Evolutionary conservation across 1,140 invertebrate genomes (phyloP), one percentile per base, ranked within the genome.

Genomic region (Caenorhabditis remanei): DNA sequence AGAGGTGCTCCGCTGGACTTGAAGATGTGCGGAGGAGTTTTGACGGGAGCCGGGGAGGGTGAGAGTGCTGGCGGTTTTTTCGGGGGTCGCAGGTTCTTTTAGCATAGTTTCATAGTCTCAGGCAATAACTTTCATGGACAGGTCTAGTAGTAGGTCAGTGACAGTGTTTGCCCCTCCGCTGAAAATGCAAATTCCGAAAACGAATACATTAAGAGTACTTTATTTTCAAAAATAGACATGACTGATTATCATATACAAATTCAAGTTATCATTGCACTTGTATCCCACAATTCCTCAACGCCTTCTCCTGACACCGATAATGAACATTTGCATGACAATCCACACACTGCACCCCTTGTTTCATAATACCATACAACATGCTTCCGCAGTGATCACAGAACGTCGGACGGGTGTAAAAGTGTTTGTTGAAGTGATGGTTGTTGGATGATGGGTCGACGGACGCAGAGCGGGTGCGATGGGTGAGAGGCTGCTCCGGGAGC

Each of bases 341-440:
- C n/a, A 46, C 6, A n/a, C 98, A 99, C 93, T 98, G 96, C 87
- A 98, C 94, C 50, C 98, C 98, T 94, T 99, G 98, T 93, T 95
- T 96, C 91, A 97, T 95, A 88, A 99, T 95, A 19, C 98, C 98
- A 93, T 98, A 99, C 32, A 99, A 95, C 90, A 97, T 93, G n/a
- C 96, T 96, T 85, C 97, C 98, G 94, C 97, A 99, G 93, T 99
- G 97, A 94, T 99, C 97, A 94, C 98, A 99, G 94, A 99, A 99
- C 53, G 98, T 99, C 93, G 98, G 98, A 85, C 96, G 94, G 94
- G 97, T 98, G 94, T 97, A 99, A 91, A 95, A 98, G 94, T 99
- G 97, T 83, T 94, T 94, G 84, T 92, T 92, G 92, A 95, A 95
- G 32, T 96, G 95, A 94, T 99, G 98, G 13, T 24, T 79, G 21